These are phyloP conservation scores for Junco hyemalis DNA, from an alignment of 2,113 vertebrate species.

Conservation along the genomic window DNA sequence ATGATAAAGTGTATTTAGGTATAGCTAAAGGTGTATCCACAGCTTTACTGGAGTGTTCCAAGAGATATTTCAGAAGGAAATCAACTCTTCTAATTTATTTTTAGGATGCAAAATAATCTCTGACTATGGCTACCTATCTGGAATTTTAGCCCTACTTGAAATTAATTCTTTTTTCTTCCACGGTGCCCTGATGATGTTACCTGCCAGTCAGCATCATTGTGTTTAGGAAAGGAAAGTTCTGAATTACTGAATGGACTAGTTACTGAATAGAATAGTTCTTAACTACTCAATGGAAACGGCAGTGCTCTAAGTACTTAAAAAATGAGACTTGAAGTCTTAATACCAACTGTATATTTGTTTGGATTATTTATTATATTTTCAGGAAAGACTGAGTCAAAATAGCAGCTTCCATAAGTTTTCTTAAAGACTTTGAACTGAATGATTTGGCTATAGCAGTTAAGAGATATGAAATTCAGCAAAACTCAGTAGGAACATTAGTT, in stretches of 20 bases:
- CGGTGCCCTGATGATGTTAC: not conserved
- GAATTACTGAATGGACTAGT: too few species aligned
- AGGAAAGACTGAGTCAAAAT: not conserved
- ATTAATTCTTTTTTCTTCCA: not conserved
- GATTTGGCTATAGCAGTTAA: not conserved
- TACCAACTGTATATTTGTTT: not conserved
- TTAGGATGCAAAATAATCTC: not conserved
- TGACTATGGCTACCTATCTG: not conserved
- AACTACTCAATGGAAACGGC: not conserved
- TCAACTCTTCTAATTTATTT: not conserved
- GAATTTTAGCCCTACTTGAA: not conserved
- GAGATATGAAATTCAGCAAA: not conserved
- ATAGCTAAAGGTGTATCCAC: not conserved
- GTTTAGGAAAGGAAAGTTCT: not conserved
- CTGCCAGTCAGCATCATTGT: not conserved
- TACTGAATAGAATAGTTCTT: too few species aligned
- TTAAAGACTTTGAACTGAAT: not conserved
- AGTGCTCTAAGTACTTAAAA: not conserved
- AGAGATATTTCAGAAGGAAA: not conserved
- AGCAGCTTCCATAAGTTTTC: not conserved
- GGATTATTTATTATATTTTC: not conserved
- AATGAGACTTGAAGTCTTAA: not conserved
- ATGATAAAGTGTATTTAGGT: not conserved
- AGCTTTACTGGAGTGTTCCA: not conserved
- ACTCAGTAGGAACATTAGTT: fast-evolving